Evolutionary conservation across 2,113 vertebrate genomes (phyloP).

Genomic region (Ariopsis seemanni): DNA sequence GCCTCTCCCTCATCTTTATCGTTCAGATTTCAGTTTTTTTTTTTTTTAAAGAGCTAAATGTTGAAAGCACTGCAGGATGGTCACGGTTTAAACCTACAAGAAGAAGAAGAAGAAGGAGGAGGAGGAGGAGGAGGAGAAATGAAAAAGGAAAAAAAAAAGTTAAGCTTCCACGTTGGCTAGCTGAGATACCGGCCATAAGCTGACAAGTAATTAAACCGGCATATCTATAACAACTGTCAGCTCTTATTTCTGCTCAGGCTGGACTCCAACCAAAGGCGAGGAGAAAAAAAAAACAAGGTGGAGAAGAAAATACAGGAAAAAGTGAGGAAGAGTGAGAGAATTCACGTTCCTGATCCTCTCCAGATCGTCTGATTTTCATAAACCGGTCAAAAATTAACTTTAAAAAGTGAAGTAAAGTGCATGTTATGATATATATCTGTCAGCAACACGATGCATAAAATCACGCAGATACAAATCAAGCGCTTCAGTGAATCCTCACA

Average conservation of each 20-base stretch:
- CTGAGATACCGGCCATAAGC: slow-evolving; percentile 91
- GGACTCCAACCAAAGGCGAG: slow-evolving; percentile 46
- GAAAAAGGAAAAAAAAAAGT: slow-evolving; percentile 73
- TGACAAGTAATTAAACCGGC: slow-evolving; percentile 99
- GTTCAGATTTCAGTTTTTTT: slow-evolving; percentile 80
- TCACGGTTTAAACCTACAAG: slow-evolving; percentile 92
- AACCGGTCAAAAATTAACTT: slow-evolving; percentile 79
- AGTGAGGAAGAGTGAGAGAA: slow-evolving; percentile 75
- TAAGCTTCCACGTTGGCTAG: slow-evolving; percentile 91
- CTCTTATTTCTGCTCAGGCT: slow-evolving; percentile 77
- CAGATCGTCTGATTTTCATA: slow-evolving; percentile 85
- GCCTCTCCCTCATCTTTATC: slow-evolving; percentile 76
- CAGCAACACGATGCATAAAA: no score
- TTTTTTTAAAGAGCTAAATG: slow-evolving; percentile 78
- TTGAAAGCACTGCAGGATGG: slow-evolving; percentile 87
- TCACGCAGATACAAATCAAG: no score
- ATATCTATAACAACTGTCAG: slow-evolving; percentile 97
- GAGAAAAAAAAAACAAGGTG: slow-evolving; percentile 65
- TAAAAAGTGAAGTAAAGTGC: no score
- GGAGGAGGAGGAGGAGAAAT: not conserved
- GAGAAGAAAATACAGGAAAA: slow-evolving; percentile 65
- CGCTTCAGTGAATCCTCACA: no score
- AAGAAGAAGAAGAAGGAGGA: slow-evolving; percentile 25
- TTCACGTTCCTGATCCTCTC: slow-evolving; percentile 82
- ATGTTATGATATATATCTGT: no score